Evolutionary conservation across 2,113 vertebrate species (phyloP).

Genomic region (Noturus placidus): DNA sequence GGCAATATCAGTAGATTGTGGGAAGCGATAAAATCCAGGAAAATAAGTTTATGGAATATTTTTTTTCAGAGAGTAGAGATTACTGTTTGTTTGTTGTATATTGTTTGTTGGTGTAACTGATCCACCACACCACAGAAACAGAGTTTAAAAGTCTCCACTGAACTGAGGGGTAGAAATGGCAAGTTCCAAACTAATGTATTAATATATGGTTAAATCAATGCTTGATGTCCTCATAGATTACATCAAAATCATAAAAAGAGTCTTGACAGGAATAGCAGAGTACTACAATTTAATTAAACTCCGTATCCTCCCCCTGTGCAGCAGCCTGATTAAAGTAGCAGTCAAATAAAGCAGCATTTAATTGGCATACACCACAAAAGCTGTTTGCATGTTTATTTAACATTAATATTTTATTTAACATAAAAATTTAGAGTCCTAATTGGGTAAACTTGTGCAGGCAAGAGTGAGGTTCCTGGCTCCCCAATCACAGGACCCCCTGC

Average conservation of each 20-base stretch:
- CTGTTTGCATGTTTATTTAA: constrained; percentile 66
- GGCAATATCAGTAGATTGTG: constrained; percentile 46
- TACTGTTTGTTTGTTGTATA: constrained; percentile 27
- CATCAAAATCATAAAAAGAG: constrained; percentile 66
- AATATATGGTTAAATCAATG: constrained; percentile 66
- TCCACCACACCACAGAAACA: constrained; percentile 37
- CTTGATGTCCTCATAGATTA: constrained; percentile 66
- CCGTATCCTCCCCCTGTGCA: constrained; percentile 60
- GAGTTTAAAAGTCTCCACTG: constrained; percentile 50
- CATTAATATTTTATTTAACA: constrained; percentile 55
- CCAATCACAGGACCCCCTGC: constrained; percentile 33
- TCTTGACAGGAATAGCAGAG: constrained; percentile 66
- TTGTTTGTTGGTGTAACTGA: constrained; percentile 35
- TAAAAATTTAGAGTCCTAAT: constrained; percentile 62
- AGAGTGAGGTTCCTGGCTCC: constrained; percentile 51
- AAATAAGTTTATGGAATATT: constrained; percentile 49
- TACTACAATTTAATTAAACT: constrained; percentile 70
- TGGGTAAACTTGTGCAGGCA: constrained; percentile 61
- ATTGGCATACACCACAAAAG: constrained; percentile 61
- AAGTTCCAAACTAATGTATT: constrained; percentile 57
- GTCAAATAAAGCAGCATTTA: constrained; percentile 68
- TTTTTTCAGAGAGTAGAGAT: constrained; percentile 34
- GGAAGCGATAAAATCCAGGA: constrained; percentile 43
- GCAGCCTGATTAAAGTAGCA: constrained; percentile 58
- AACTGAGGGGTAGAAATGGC: constrained; percentile 38